A percentile compares a stretch with the other conserved stretches of the same genome.
Evolutionary conservation across 2,888 invertebrate species (phyloP).

Genomic region (Euphydryas editha): DNA sequence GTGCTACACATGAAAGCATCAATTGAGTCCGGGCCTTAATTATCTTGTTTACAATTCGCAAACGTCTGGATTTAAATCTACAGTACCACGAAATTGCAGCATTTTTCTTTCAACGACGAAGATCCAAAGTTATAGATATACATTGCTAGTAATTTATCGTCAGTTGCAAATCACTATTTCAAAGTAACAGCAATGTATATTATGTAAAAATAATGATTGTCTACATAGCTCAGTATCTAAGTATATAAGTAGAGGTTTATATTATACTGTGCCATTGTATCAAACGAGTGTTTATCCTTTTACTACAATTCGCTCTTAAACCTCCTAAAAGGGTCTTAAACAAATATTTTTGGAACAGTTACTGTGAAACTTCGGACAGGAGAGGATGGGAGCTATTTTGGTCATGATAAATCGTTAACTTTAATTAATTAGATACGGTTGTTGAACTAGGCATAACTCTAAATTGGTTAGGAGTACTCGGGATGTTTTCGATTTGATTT

Average conservation of each 20-base stretch:
- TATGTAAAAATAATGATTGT: conserved; percentile 31
- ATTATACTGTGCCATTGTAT: conserved; percentile 51
- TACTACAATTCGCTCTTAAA: conserved; percentile 55
- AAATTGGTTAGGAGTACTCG: no score
- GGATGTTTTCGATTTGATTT: no score
- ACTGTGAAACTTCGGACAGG: neutral
- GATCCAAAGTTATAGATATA: neutral
- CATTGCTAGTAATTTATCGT: neutral
- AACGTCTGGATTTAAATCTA: conserved; percentile 60
- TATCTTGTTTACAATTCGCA: conserved; percentile 64
- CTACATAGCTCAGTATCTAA: conserved; percentile 42
- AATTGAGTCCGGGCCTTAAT: conserved; percentile 63
- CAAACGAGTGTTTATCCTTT: conserved; percentile 52
- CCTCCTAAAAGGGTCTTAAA: conserved; percentile 37
- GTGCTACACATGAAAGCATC: conserved; percentile 38
- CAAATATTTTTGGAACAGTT: neutral
- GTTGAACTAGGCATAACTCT: no score
- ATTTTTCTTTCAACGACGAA: neutral
- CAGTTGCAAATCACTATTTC: neutral
- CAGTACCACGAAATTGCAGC: conserved; percentile 1
- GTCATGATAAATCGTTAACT: no score
- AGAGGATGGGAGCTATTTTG: no score
- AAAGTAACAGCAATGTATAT: neutral
- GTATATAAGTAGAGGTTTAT: conserved; percentile 8
- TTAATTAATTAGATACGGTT: no score